Evolutionary conservation across 1,140 invertebrate species (phyloP).

Genomic region (Listronotus bonariensis): DNA sequence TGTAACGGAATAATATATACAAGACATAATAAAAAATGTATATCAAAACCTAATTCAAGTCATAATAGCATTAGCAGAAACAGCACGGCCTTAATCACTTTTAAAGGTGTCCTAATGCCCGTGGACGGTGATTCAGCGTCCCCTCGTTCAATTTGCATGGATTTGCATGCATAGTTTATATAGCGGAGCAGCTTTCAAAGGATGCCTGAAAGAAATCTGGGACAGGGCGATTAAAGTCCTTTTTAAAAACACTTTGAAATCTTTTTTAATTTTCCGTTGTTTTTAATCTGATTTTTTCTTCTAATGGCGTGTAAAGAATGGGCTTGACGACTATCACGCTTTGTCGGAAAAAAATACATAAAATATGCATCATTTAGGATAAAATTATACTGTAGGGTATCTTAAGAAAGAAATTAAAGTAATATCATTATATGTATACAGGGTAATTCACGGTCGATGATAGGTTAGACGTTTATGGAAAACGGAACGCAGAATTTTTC

Average conservation of each 20-base stretch:
- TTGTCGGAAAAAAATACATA: no score
- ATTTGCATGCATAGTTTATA: slow-evolving; percentile 49
- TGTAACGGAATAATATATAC: no score
- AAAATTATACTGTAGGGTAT: no score
- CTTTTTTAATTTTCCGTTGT: not conserved
- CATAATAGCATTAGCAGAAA: slow-evolving; percentile 28
- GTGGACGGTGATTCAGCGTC: slow-evolving; percentile 7
- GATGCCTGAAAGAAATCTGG: slow-evolving; percentile 27
- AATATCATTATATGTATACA: no score
- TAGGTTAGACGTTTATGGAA: no score
- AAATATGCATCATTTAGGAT: no score
- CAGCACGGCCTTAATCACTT: slow-evolving; percentile 43
- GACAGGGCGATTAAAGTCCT: slow-evolving; percentile 17
- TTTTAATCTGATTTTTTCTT: slow-evolving; percentile 9
- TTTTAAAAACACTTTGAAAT: slow-evolving; percentile 18
- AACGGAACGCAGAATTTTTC: no score
- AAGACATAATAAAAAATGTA: no score
- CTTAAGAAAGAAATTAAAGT: no score
- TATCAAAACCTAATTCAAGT: no score
- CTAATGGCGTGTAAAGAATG: slow-evolving; percentile 3
- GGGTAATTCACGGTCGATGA: no score
- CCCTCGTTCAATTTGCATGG: slow-evolving; percentile 41
- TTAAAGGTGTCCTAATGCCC: slow-evolving; percentile 46
- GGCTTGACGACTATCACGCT: no score
- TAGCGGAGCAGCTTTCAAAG: slow-evolving; percentile 33